Percentiles rank a stretch among this genome's conserved stretches.
Evolutionary conservation across 2,888 invertebrate species (phyloP).

Genomic region (Mycalesis mineus): DNA sequence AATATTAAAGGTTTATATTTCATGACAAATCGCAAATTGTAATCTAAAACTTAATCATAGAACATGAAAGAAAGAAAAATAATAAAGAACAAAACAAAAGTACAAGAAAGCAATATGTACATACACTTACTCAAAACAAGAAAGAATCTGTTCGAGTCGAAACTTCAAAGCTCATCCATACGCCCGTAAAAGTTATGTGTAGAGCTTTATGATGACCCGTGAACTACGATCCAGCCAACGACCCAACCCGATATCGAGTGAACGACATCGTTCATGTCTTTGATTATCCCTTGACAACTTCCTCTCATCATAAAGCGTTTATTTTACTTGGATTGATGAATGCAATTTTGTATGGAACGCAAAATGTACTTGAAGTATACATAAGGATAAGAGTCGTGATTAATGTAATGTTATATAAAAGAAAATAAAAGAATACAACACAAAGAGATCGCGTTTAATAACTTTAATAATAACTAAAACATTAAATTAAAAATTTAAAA

Average conservation of each 20-base stretch:
- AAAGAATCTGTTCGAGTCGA: constrained; percentile 9
- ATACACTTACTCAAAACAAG: background rate
- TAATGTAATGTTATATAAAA: too few relatives aligned
- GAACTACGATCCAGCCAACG: constrained; percentile 59
- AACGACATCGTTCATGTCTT: constrained; percentile 69
- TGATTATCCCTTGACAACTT: constrained; percentile 67
- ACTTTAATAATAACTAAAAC: too few relatives aligned
- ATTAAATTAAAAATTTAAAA: too few relatives aligned
- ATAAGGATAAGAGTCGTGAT: background rate
- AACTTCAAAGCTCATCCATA: constrained; percentile 8
- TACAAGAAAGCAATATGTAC: background rate
- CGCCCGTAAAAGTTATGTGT: constrained; percentile 21
- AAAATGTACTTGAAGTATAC: too few relatives aligned
- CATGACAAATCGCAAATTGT: too few relatives aligned
- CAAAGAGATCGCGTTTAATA: too few relatives aligned
- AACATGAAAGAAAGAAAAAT: background rate
- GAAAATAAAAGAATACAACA: background rate
- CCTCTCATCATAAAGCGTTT: constrained; percentile 47
- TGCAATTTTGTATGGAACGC: too few relatives aligned
- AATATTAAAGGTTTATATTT: too few relatives aligned
- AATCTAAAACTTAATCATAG: too few relatives aligned
- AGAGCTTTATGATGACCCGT: constrained; percentile 39
- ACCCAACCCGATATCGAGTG: constrained; percentile 59
- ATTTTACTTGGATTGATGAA: constrained; percentile 8
- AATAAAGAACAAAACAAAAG: background rate